A percentile compares a stretch with the other conserved stretches of the same genome.
phyloP scores from a whole-genome alignment of 30 jellyfish, hydroid and myxozoan species.

The Sanderia malayensis region DNA sequence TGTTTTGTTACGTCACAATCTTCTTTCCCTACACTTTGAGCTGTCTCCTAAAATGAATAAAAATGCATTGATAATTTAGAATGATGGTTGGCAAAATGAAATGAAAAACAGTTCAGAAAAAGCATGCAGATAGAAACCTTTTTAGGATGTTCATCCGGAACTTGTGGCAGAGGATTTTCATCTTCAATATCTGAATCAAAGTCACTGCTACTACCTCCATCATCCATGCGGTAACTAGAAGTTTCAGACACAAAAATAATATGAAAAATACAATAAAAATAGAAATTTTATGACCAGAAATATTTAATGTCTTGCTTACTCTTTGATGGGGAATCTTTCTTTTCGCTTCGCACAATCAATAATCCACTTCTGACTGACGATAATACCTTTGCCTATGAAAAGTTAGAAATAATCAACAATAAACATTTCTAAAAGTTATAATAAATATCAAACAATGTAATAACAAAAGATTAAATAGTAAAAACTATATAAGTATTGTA shows the following conservation, averaged over 20 bases:
- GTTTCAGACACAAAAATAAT: background rate
- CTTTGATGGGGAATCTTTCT: constrained; percentile 55
- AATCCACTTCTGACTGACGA: constrained; percentile 75
- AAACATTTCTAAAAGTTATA: background rate
- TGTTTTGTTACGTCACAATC: background rate
- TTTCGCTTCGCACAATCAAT: constrained; percentile 51
- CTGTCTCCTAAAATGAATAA: background rate
- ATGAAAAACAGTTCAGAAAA: too few species aligned
- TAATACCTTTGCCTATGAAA: constrained; percentile 72
- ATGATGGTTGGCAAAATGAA: background rate
- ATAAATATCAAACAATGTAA: background rate
- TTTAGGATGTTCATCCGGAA: background rate
- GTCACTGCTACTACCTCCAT: constrained; percentile 83
- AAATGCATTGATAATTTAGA: background rate
- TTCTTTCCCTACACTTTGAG: background rate
- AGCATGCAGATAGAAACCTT: background rate
- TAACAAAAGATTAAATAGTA: background rate
- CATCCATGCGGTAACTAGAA: constrained; percentile 81
- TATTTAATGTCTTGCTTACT: constrained; percentile 37
- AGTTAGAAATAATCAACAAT: background rate
- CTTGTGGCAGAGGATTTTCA: background rate
- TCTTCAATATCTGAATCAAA: constrained; percentile 42
- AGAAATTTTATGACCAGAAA: background rate
- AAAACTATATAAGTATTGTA: background rate
- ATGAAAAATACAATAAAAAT: background rate